Conservation (phyloP, 1,140 invertebrate genomes). For the Hylyphantes graminicola region DNA sequence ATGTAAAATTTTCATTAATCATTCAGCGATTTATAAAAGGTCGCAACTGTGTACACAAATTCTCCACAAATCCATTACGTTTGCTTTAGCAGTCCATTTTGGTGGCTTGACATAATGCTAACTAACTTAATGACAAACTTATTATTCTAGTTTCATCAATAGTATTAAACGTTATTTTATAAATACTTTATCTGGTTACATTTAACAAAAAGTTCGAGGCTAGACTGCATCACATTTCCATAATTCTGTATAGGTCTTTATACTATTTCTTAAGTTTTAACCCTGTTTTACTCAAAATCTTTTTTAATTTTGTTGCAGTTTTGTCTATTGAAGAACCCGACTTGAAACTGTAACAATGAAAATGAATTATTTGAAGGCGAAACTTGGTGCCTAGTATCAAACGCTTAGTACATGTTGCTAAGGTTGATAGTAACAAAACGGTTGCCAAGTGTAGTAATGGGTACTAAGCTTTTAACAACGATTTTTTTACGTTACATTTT, state of each 20-base stretch:
- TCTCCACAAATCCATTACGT: not conserved
- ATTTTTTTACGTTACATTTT: slow-evolving; percentile 35
- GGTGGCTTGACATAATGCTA: too few species aligned
- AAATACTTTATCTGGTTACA: too few species aligned
- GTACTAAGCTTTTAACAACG: slow-evolving; percentile 38
- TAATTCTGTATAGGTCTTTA: too few species aligned
- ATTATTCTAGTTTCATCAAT: too few species aligned
- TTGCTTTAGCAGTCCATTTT: too few species aligned
- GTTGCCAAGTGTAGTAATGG: slow-evolving; percentile 28
- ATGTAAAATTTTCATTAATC: slow-evolving; percentile 27
- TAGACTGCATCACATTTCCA: too few species aligned
- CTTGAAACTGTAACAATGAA: not conserved
- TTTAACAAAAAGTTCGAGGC: too few species aligned
- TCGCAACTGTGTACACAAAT: slow-evolving; percentile 26
- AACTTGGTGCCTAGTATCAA: slow-evolving; percentile 23
- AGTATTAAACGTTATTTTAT: too few species aligned
- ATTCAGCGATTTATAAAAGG: not conserved
- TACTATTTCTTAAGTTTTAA: too few species aligned
- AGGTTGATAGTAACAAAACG: slow-evolving; percentile 40
- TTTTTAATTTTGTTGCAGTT: not conserved
- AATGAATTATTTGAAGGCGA: slow-evolving; percentile 39
- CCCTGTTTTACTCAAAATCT: slow-evolving; percentile 3
- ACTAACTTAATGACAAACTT: too few species aligned
- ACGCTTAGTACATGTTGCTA: slow-evolving; percentile 44
- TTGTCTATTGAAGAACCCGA: not conserved